Percentiles rank a stretch among this genome's conserved stretches.
Evolutionary conservation across 2,113 vertebrate genomes (phyloP).

Genomic region (Apteryx mantelli): DNA sequence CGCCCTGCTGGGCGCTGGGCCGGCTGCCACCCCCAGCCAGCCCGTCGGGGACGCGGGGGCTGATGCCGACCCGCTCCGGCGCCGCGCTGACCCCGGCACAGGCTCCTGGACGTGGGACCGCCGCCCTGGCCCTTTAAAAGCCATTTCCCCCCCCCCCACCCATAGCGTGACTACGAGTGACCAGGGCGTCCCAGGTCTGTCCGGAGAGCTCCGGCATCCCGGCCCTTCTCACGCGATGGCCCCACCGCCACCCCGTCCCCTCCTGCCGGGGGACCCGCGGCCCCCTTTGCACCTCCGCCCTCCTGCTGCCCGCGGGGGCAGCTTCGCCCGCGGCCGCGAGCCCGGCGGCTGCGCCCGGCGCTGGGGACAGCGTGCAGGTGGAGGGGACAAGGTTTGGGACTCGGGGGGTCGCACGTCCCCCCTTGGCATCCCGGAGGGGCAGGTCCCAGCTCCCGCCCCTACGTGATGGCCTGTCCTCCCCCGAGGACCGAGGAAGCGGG

Average conservation of each 20-base stretch:
- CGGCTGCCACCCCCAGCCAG: not conserved
- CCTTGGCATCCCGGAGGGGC: not conserved
- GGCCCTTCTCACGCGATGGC: conserved; percentile 59
- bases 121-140: conserved; percentile 55
- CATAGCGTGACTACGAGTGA: conserved; percentile 51
- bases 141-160: conserved; percentile 27
- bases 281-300: not conserved
- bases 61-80: not conserved
- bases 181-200: conserved; percentile 9
- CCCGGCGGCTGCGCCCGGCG: too few species aligned
- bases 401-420: not conserved
- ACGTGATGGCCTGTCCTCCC: too few species aligned
- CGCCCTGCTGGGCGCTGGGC: too few species aligned
- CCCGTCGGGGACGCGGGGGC: not conserved
- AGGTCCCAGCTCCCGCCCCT: too few species aligned
- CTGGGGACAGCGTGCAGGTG: too few species aligned
- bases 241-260: not conserved
- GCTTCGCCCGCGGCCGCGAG: too few species aligned
- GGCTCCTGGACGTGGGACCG: conserved; percentile 29
- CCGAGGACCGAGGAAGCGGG: too few species aligned
- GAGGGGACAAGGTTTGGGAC: too few species aligned
- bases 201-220: not conserved
- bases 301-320: not conserved
- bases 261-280: too few species aligned
- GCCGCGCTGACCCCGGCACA: not conserved